Evolutionary conservation across 2,888 invertebrate species (phyloP).

Genomic region (Luperina nickerlii): DNA sequence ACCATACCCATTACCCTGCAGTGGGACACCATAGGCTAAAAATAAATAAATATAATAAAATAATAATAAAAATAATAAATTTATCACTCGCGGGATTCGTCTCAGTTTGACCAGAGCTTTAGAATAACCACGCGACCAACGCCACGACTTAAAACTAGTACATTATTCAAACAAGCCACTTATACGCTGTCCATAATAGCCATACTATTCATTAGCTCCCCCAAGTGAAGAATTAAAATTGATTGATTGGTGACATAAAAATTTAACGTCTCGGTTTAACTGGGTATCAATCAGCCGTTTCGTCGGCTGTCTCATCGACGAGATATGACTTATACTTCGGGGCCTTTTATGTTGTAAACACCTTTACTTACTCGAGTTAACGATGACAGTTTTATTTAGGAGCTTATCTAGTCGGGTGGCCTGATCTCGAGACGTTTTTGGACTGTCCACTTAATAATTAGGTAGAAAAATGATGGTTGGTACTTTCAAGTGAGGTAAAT

Average conservation of each 20-base stretch:
- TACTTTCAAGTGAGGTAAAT: conserved; percentile 4
- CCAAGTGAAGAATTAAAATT: conserved; percentile 81
- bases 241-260: conserved; percentile 88
- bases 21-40: neutral
- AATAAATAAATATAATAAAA: neutral
- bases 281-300: conserved; percentile 82
- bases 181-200: conserved; percentile 40
- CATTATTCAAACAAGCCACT: conserved; percentile 38
- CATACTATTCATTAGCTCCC: conserved; percentile 66
- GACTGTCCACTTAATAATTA: conserved; percentile 43
- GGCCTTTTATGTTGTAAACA: conserved; percentile 76
- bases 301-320: conserved; percentile 60
- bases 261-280: conserved; percentile 81
- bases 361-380: conserved; percentile 71
- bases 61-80: neutral
- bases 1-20: neutral
- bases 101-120: neutral
- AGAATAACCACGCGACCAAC: neutral
- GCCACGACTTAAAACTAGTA: neutral
- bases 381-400: conserved; percentile 69
- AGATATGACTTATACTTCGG: conserved; percentile 75
- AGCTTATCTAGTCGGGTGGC: conserved; percentile 63
- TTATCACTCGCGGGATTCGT: neutral
- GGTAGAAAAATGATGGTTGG: conserved; percentile 16
- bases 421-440: conserved; percentile 44